Conservation (phyloP, 1,140 invertebrate genomes). For the Vanessa atalanta region DNA sequence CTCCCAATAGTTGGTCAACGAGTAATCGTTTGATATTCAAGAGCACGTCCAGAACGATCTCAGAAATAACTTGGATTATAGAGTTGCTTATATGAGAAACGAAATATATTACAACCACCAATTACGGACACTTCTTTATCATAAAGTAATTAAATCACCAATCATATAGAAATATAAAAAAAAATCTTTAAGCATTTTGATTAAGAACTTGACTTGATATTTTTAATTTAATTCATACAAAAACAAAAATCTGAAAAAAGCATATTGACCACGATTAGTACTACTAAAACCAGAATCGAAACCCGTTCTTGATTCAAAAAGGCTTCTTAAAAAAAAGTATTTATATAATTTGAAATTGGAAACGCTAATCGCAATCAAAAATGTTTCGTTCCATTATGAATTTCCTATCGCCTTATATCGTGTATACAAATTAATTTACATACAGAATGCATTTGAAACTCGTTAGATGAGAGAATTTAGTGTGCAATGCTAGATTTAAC, state of each 20-base stretch:
- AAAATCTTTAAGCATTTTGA: neutral
- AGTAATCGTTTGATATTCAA: slow-evolving; percentile 16
- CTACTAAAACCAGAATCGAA: too few relatives aligned
- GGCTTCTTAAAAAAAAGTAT: too few relatives aligned
- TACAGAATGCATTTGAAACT: slow-evolving; percentile 11
- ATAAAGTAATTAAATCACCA: neutral
- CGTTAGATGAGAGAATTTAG: slow-evolving; percentile 9
- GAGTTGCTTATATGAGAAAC: neutral
- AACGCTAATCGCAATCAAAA: neutral
- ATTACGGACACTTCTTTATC: too few relatives aligned
- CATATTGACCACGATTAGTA: too few relatives aligned
- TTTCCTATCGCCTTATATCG: neutral
- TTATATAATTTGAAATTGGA: neutral
- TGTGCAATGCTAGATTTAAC: slow-evolving; percentile 1
- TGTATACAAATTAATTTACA: slow-evolving; percentile 6
- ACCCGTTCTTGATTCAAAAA: too few relatives aligned
- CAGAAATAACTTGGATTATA: neutral
- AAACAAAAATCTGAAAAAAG: too few relatives aligned
- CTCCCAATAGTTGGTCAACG: slow-evolving; percentile 4
- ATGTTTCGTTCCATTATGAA: neutral
- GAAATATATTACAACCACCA: neutral
- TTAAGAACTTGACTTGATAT: too few relatives aligned
- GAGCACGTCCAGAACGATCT: slow-evolving; percentile 3
- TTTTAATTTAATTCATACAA: too few relatives aligned
- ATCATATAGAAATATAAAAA: neutral